phyloP scores from a whole-genome alignment of 2,888 invertebrate genomes.

The Drosophila antonietae region DNA sequence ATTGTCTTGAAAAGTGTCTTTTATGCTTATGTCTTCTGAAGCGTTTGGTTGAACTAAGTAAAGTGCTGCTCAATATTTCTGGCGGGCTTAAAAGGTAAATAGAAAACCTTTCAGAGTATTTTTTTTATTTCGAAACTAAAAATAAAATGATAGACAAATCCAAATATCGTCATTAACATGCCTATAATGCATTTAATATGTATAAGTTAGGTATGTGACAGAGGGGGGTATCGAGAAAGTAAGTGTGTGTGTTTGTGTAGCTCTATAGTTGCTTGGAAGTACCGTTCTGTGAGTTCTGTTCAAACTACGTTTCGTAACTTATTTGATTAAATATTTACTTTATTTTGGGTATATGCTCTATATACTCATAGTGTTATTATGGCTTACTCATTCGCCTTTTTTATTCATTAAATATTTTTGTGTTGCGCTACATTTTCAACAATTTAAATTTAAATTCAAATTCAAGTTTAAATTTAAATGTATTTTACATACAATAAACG shows the following conservation, averaged over 20 bases:
- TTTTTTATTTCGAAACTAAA: background rate
- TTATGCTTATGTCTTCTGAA: slow-evolving; percentile 36
- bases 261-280: slow-evolving; percentile 79
- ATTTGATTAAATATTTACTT: slow-evolving; percentile 61
- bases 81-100: slow-evolving; percentile 14
- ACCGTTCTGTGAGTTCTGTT: slow-evolving; percentile 50
- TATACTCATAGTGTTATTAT: slow-evolving; percentile 39
- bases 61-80: slow-evolving; percentile 22
- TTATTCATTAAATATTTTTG: slow-evolving; percentile 3
- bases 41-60: slow-evolving; percentile 54
- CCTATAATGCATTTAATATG: background rate
- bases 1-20: slow-evolving; percentile 28
- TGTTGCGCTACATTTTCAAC: slow-evolving; percentile 73
- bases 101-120: background rate
- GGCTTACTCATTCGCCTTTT: slow-evolving; percentile 23
- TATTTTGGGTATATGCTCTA: slow-evolving; percentile 16
- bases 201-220: slow-evolving; percentile 11
- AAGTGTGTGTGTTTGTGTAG: slow-evolving; percentile 46
- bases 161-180: background rate
- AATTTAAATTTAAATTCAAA: slow-evolving; percentile 64
- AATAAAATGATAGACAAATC: background rate
- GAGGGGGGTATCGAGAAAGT: slow-evolving; percentile 24
- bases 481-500: slow-evolving; percentile 70
- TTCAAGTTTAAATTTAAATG: slow-evolving; percentile 52
- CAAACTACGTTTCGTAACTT: slow-evolving; percentile 62